A percentile compares a stretch with the other conserved stretches of the same genome.
Conservation (phyloP, 2,888 invertebrate genomes). For the Sarcophaga variegata region DNA sequence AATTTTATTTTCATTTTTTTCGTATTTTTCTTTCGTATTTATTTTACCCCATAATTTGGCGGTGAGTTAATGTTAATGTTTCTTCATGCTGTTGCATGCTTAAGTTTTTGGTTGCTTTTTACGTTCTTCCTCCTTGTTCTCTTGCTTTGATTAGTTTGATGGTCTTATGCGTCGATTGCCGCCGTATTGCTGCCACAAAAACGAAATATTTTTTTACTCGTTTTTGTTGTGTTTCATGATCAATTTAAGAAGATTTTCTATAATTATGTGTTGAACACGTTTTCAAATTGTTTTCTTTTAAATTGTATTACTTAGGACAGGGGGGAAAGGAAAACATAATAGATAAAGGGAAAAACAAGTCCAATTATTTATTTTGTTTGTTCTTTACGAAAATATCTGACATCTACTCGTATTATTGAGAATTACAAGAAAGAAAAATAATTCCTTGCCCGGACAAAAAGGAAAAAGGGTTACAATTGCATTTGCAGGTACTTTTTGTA, state of each 20-base stretch:
- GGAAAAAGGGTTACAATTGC: too few species aligned
- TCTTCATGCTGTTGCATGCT: neutral
- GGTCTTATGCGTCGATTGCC: neutral
- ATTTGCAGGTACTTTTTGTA: too few species aligned
- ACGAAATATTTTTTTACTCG: conserved; percentile 11
- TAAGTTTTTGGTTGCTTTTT: neutral
- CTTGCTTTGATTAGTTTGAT: conserved; percentile 25
- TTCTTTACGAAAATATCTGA: too few species aligned
- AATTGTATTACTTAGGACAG: neutral
- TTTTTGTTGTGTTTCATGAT: conserved; percentile 25
- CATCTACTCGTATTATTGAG: too few species aligned
- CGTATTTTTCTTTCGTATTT: conserved; percentile 22
- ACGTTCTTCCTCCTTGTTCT: neutral
- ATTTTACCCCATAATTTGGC: conserved; percentile 47
- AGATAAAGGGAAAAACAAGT: too few species aligned
- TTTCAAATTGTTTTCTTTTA: conserved; percentile 35
- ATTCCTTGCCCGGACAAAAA: too few species aligned
- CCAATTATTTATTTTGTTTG: too few species aligned
- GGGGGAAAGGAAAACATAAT: too few species aligned
- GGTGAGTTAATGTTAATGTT: conserved; percentile 3
- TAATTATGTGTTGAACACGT: conserved; percentile 64
- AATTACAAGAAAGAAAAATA: too few species aligned
- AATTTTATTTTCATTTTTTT: conserved; percentile 8
- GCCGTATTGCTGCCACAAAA: neutral
- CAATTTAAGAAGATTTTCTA: conserved; percentile 57